Base-by-base conservation (phyloP, 2,888 invertebrate genomes). In the Thyatira batis region DNA sequence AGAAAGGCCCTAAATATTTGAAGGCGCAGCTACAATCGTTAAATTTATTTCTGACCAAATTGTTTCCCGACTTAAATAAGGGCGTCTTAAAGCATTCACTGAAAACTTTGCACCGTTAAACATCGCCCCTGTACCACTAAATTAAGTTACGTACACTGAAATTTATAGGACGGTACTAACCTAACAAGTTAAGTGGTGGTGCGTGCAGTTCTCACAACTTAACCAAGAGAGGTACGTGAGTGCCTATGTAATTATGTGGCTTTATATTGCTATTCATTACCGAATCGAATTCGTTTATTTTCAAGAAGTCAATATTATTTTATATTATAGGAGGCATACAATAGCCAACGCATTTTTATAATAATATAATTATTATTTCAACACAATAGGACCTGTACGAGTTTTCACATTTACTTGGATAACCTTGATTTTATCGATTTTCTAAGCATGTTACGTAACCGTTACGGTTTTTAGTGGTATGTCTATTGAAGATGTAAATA, bases 121-220 rank as follows among this genome's bases (percentile, higher is more conserved):
- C 57, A 59, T 58, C 53, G 55, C 61, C 59, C 63, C 62, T 61
- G 60, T 51, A 63, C 63, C 60, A 52, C 54, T 73, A 73, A 76
- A 75, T 73, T 73, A 69, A 71, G 78, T 78, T 72, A 70, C 65
- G 61, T 69, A 67, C 75, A 65, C 60, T 63, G 68, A 69, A 75
- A 77, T 78, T 77, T 76, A 76, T 77, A 70, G 76, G 62, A 54
- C 60, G 58, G 64, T 58, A 59, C 56, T 56, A 56, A 55, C 45
- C 54, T 58, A 61, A 71, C 68, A 63, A 69, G 63, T 68, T 70
- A 72, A 69, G 70, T 72, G 76, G 58, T 55, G 57, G 45, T 57
- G 57, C 57, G 57, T 56, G 56, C 46, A 25, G 28, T 51, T 27
- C 51, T 44, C 20, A 39, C 49, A 49, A 28, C 51, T 45, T 28